A percentile compares a stretch with the other conserved stretches of the same genome.
These are phyloP conservation scores for Isotomurus palustris DNA, from an alignment of 2,888 invertebrate genomes.

Conservation along the genomic window DNA sequence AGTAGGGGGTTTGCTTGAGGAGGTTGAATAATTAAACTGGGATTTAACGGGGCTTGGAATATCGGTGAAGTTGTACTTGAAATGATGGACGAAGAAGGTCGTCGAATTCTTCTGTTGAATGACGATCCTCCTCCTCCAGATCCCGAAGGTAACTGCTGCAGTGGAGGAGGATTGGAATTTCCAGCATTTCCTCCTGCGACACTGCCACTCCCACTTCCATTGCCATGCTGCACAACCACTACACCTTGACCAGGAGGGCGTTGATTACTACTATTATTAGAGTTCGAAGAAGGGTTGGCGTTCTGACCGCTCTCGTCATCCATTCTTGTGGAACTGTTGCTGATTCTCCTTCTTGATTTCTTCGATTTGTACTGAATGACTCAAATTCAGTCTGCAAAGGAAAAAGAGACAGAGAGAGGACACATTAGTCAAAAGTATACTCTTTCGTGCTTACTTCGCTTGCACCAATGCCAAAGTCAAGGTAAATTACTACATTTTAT, in stretches of 20 bases:
- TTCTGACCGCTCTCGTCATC: not conserved
- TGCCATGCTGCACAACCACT: no score
- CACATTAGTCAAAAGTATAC: no score
- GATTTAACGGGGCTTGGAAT: slow-evolving; percentile 32
- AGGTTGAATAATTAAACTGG: slow-evolving; percentile 5
- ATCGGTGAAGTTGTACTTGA: slow-evolving; percentile 44
- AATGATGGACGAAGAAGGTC: slow-evolving; percentile 43
- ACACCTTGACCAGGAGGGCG: no score
- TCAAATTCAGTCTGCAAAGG: slow-evolving; percentile 16
- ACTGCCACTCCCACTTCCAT: slow-evolving; percentile 6
- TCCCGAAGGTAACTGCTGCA: no score
- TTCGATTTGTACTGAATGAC: slow-evolving; percentile 13
- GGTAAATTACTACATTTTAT: slow-evolving; percentile 19
- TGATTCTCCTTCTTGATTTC: no score
- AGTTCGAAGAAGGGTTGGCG: no score
- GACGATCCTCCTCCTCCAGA: no score
- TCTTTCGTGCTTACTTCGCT: no score
- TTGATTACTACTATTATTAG: not conserved
- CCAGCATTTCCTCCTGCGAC: not conserved
- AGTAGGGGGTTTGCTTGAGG: slow-evolving; percentile 26
- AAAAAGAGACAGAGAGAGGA: not conserved
- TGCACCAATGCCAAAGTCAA: slow-evolving; percentile 16
- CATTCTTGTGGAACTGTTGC: not conserved
- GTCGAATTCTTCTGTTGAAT: slow-evolving; percentile 40
- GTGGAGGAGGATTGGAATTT: not conserved